Evolutionary conservation across 1,140 invertebrate species (phyloP), one percentile per base, ranked within the genome.

Genomic region (Magallana ariakensis): DNA sequence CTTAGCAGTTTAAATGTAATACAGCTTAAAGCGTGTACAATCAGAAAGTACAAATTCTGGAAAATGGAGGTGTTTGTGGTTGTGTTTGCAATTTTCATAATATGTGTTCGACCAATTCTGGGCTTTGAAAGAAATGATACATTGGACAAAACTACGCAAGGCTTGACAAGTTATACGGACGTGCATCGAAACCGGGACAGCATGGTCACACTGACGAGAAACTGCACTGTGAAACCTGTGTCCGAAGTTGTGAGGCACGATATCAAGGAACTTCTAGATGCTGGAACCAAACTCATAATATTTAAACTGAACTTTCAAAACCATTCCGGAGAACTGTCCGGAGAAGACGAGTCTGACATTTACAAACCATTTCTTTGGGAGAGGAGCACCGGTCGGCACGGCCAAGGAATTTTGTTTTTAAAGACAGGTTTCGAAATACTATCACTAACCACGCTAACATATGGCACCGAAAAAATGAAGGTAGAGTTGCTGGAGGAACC

Each of bases 371-470:
- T 70, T 11, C 66, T 22, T 11, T 90, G 89, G 88, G 87, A 87
- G 8, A 22, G 89, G 1, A 87, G 87, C 33, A 87, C 87, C 7
- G 86, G 91, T 19, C 80, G 89, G 54, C 89, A 91, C 53, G 92
- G 91, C n/a, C 84, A 88, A 70, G 90, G 88, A 16, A 70, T 93
- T 11, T 85, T 92, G 58, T 88, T 90, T 62, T 80, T 93, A 70
- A 89, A 89, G 9, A 88, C 90, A n/a, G 90, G 90, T 82, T 93
- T 91, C 70, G 88, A 90, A 16, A 86, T 91, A 57, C 87, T 91
- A 81, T 93, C 92, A 1, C 80, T 92, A 22, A 19, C 82, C 2
- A 85, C 87, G 26, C 60, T 90, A 22, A 85, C 58, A 26, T 80
- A 88, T 53, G 88, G 87, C 0, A 82, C 87, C 16, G 66, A 85